Evolutionary conservation across 2,113 vertebrate species (phyloP).

Genomic region (Micromys minutus): DNA sequence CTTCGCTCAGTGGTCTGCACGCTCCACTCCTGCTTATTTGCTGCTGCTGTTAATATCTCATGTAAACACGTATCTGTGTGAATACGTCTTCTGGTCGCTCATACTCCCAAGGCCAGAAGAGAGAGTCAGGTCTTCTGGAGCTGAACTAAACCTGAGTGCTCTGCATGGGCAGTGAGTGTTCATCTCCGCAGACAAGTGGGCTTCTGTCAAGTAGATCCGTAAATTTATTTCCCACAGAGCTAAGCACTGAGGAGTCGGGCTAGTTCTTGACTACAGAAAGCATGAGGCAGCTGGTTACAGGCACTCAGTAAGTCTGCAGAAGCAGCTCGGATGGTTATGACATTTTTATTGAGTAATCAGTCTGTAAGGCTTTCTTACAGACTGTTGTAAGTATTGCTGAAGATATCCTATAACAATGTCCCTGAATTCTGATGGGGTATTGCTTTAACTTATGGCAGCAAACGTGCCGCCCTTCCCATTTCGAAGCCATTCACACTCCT

Average conservation of each 20-base stretch:
- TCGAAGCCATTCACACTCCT: background rate
- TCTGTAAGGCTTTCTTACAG: slow-evolving; percentile 36
- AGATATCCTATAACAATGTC: background rate
- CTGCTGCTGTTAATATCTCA: background rate
- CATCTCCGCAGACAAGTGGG: too few relatives aligned
- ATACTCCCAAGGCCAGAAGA: background rate
- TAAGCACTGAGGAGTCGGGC: background rate
- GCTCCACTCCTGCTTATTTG: background rate
- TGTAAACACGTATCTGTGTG: background rate
- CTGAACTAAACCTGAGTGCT: background rate
- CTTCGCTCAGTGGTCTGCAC: background rate
- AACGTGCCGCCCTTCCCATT: background rate
- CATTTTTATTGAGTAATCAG: slow-evolving; percentile 15
- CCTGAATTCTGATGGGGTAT: slow-evolving; percentile 6
- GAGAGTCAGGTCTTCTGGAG: background rate
- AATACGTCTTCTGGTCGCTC: background rate
- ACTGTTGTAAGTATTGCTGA: background rate
- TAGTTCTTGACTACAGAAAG: background rate
- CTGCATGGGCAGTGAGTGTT: background rate
- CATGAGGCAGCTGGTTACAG: background rate
- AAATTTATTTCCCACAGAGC: background rate
- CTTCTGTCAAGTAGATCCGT: background rate
- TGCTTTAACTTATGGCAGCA: background rate
- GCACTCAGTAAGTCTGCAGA: background rate
- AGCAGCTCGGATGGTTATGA: slow-evolving; percentile 29